These are phyloP conservation scores for Vollenhovia emeryi DNA, from an alignment of 1,140 invertebrate genomes.

Conservation along the genomic window DNA sequence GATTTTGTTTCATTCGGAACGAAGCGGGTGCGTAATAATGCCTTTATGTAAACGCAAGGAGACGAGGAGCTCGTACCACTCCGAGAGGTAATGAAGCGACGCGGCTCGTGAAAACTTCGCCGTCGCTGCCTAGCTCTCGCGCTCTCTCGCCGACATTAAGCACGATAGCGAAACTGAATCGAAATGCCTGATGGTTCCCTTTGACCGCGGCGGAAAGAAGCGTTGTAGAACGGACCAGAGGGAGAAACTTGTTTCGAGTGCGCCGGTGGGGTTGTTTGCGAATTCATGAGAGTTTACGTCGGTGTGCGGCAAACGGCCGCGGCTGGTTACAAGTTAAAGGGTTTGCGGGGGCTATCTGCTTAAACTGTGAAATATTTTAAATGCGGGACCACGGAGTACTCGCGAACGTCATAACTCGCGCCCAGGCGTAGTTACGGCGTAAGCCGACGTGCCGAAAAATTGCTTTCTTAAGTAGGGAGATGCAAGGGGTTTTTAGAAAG, in stretches of 20 bases:
- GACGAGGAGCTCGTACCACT: slow-evolving; percentile 10
- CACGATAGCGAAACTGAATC: slow-evolving; percentile 23
- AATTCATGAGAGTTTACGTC: slow-evolving; percentile 53
- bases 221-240: not conserved
- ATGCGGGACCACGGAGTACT: slow-evolving; percentile 10
- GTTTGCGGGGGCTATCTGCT: slow-evolving; percentile 20
- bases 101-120: slow-evolving; percentile 63
- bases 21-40: slow-evolving; percentile 65
- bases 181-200: slow-evolving; percentile 52
- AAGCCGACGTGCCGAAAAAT: slow-evolving; percentile 54
- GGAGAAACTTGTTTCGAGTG: slow-evolving; percentile 49
- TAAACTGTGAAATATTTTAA: slow-evolving; percentile 54
- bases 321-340: slow-evolving; percentile 45
- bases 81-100: slow-evolving; percentile 64
- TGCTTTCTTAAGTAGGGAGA: slow-evolving; percentile 44
- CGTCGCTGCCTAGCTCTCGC: not conserved
- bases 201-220: slow-evolving; percentile 34
- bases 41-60: slow-evolving; percentile 49
- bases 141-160: slow-evolving; percentile 28
- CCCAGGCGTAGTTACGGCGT: not conserved
- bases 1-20: slow-evolving; percentile 16
- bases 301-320: not conserved
- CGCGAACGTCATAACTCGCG: slow-evolving; percentile 39
- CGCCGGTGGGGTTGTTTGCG: slow-evolving; percentile 25
- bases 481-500: slow-evolving; percentile 1